Evolutionary conservation across 2,797 vertebrate species (phyloP).

Genomic region (Catamblyrhynchus diadema): DNA sequence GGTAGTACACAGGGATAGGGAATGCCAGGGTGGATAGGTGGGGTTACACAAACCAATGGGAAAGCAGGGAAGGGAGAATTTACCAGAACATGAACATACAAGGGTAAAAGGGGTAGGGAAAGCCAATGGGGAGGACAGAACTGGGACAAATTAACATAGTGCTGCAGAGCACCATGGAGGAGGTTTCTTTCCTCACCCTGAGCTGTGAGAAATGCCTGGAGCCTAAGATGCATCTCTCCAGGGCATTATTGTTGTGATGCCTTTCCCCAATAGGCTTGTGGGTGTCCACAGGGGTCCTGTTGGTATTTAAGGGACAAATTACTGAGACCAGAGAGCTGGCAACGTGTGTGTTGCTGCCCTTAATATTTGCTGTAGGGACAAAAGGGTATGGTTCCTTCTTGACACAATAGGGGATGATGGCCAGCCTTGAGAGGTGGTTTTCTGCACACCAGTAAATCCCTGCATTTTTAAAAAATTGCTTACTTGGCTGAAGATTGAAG

Average conservation of each 20-base stretch:
- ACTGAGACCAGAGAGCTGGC: rapidly evolving
- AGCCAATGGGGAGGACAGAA: neutral
- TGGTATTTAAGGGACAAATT: neutral
- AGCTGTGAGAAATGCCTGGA: neutral
- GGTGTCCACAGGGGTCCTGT: neutral
- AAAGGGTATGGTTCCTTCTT: neutral
- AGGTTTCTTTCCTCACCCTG: neutral
- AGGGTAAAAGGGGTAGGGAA: neutral
- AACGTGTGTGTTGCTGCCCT: rapidly evolving
- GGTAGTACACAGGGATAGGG: neutral
- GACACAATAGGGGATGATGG: neutral
- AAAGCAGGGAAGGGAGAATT: neutral
- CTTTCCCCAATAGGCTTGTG: neutral
- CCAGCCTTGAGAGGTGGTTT: neutral
- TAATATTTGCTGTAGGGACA: neutral
- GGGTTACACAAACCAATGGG: neutral
- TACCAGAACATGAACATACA: neutral
- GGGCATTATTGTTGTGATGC: neutral
- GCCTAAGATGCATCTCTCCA: neutral
- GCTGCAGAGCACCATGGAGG: neutral
- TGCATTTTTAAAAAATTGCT: neutral
- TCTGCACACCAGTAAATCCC: neutral
- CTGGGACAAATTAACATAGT: neutral
- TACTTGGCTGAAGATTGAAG: conserved; percentile 3
- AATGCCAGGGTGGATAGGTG: neutral